Percentiles rank a stretch among this genome's conserved stretches.
Conservation (phyloP, 1,140 invertebrate species). For the Heliconius himera region DNA sequence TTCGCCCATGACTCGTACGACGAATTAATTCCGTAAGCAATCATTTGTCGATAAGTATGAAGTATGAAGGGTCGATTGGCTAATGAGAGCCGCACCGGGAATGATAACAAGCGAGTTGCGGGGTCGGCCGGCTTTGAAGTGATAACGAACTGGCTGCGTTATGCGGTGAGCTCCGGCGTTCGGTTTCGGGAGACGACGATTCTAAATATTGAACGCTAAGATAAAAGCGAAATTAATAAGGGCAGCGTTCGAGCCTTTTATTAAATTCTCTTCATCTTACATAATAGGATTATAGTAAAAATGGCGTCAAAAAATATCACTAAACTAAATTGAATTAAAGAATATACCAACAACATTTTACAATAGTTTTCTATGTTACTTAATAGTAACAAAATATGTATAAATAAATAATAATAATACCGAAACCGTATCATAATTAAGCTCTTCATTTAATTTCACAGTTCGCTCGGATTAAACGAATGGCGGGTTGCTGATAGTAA, state of each 20-base stretch:
- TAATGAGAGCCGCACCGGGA: slow-evolving; percentile 43
- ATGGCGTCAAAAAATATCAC: neutral
- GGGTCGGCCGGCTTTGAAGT: slow-evolving; percentile 42
- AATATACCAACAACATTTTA: neutral
- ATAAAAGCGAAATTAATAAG: neutral
- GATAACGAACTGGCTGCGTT: slow-evolving; percentile 38
- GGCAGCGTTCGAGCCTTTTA: neutral
- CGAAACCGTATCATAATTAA: slow-evolving; percentile 16
- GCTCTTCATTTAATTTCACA: slow-evolving; percentile 15
- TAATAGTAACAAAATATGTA: neutral
- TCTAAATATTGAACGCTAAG: slow-evolving; percentile 21
- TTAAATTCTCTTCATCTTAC: neutral
- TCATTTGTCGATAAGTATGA: slow-evolving; percentile 35
- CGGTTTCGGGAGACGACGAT: slow-evolving; percentile 25
- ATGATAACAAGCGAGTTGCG: slow-evolving; percentile 40
- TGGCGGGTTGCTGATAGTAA: neutral
- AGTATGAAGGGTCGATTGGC: slow-evolving; percentile 28
- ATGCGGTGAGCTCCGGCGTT: slow-evolving; percentile 19
- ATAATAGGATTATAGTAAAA: neutral
- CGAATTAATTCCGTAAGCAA: slow-evolving; percentile 32
- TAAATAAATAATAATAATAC: neutral
- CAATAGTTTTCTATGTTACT: neutral
- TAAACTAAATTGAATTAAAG: too few species aligned
- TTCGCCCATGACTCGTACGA: slow-evolving; percentile 17
- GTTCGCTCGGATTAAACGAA: slow-evolving; percentile 5